phyloP scores from a whole-genome alignment of 2,888 invertebrate species.

The Incurvaria masculella region DNA sequence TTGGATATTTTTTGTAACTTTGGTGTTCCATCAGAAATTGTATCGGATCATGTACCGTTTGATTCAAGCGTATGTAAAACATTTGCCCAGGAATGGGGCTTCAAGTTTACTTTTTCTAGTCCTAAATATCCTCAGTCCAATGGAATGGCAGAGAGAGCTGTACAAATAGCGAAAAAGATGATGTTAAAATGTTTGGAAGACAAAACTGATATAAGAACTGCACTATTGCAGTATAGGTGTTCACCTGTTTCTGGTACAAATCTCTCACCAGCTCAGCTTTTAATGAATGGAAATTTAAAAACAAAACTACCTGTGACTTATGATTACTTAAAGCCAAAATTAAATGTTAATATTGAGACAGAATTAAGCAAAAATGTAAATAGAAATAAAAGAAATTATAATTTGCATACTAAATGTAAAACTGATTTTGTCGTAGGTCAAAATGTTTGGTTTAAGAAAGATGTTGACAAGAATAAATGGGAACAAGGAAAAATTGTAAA shows the following conservation, averaged over 20 bases:
- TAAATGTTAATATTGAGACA: neutral
- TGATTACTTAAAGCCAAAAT: neutral
- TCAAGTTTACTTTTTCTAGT: slow-evolving; percentile 8
- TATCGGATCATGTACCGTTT: slow-evolving; percentile 13
- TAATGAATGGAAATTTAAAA: slow-evolving; percentile 13
- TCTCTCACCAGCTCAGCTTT: slow-evolving; percentile 15
- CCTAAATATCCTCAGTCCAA: slow-evolving; percentile 11
- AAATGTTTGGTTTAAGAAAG: slow-evolving; percentile 4
- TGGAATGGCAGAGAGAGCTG: slow-evolving; percentile 9
- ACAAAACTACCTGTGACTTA: slow-evolving; percentile 13
- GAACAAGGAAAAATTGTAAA: slow-evolving; percentile 10
- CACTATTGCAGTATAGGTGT: slow-evolving; percentile 17
- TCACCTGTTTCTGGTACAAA: slow-evolving; percentile 14
- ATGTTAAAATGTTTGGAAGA: slow-evolving; percentile 5
- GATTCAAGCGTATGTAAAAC: slow-evolving; percentile 4
- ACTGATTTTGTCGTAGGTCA: neutral
- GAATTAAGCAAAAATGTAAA: neutral
- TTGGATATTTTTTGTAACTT: slow-evolving; percentile 9
- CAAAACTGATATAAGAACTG: slow-evolving; percentile 11
- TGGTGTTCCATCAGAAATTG: slow-evolving; percentile 13
- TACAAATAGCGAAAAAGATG: slow-evolving; percentile 8
- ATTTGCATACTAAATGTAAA: neutral
- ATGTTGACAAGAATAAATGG: slow-evolving; percentile 7
- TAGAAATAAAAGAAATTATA: too few relatives aligned
- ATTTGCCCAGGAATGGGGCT: slow-evolving; percentile 9